Percentiles rank a stretch among this genome's conserved stretches.
Evolutionary conservation across 2,113 vertebrate species (phyloP).

Genomic region (Malurus melanocephalus): DNA sequence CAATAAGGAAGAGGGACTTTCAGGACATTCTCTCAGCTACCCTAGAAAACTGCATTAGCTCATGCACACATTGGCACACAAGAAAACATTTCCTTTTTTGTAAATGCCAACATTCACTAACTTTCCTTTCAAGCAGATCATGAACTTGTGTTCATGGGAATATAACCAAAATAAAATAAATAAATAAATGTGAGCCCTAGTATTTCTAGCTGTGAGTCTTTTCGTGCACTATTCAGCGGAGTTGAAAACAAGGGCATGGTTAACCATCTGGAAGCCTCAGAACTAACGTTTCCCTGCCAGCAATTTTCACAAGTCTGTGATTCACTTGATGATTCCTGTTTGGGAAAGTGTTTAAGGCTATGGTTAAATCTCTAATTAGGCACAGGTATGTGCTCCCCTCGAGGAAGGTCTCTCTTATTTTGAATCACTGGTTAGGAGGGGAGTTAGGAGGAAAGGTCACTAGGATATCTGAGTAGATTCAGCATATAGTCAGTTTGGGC

Average conservation of each 20-base stretch:
- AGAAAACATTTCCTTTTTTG: neutral
- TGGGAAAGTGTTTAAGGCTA: neutral
- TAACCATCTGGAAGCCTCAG: slow-evolving; percentile 46
- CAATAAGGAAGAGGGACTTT: slow-evolving; percentile 44
- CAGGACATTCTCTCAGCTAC: neutral
- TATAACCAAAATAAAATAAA: neutral
- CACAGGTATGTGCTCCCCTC: neutral
- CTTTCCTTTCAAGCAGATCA: neutral
- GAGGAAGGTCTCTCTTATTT: neutral
- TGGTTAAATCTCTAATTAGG: neutral
- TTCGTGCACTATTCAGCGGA: neutral
- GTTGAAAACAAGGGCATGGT: slow-evolving; percentile 42
- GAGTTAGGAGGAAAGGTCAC: neutral
- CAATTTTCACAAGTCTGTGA: slow-evolving; percentile 37
- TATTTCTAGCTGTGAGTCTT: slow-evolving; percentile 20
- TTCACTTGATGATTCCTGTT: neutral
- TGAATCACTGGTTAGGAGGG: neutral
- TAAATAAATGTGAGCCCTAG: neutral
- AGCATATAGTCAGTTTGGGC: neutral
- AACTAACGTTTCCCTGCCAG: neutral
- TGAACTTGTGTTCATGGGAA: neutral
- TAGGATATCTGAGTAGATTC: neutral
- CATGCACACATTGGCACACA: neutral
- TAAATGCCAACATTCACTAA: slow-evolving; percentile 2
- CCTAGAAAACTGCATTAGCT: slow-evolving; percentile 41